Conservation (phyloP, 2,797 vertebrate species). For the Capromys pilorides region DNA sequence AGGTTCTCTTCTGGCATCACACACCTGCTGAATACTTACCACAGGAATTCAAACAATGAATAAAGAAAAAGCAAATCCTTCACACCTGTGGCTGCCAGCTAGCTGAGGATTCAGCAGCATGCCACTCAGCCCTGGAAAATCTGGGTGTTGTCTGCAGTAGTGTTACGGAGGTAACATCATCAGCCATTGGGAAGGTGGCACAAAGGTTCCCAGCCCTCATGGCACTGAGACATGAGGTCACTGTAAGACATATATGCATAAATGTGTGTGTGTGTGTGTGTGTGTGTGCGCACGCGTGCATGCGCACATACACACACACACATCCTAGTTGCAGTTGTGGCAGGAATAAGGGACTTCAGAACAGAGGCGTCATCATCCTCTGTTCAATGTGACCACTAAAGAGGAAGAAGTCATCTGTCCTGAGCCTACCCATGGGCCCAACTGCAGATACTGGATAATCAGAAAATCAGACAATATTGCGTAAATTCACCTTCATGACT, state of each 20-base stretch:
- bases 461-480: background rate
- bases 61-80: constrained; percentile 77
- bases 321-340: background rate
- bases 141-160: background rate
- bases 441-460: background rate
- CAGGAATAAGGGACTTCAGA: constrained; percentile 9
- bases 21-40: constrained; percentile 66
- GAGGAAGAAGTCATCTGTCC: background rate
- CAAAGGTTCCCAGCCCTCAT: background rate
- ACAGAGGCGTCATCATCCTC: background rate
- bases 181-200: background rate
- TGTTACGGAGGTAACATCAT: background rate
- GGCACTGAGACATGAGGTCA: background rate
- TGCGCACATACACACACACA: background rate
- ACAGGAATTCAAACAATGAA: constrained; percentile 73
- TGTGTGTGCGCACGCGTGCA: no score
- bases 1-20: constrained; percentile 40
- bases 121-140: constrained; percentile 22
- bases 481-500: background rate
- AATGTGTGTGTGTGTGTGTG: background rate
- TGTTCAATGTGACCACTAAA: background rate
- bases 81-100: constrained; percentile 75
- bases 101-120: background rate
- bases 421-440: background rate
- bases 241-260: background rate